Evolutionary conservation across 1,140 invertebrate species (phyloP).

Genomic region (Anastatus disparis): DNA sequence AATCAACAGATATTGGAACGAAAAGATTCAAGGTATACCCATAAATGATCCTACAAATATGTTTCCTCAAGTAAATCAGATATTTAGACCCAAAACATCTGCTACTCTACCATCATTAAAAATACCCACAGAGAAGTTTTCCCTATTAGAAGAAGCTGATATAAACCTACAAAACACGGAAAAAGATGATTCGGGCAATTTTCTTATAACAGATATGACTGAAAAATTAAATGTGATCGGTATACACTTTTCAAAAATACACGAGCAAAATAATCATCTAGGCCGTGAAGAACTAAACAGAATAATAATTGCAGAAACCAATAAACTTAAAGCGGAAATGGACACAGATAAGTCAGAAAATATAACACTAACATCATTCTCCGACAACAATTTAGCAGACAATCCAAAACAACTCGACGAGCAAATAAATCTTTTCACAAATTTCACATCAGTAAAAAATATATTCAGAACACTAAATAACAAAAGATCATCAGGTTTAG

Average conservation of each 20-base stretch:
- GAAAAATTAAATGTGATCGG: slow-evolving; percentile 29
- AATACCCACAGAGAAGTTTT: background rate
- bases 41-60: background rate
- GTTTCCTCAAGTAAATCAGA: slow-evolving; percentile 8
- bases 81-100: background rate
- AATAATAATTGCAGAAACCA: background rate
- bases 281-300: slow-evolving; percentile 1
- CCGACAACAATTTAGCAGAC: background rate
- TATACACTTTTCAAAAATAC: slow-evolving; percentile 7
- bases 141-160: background rate
- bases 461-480: slow-evolving; percentile 9
- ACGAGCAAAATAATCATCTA: slow-evolving; percentile 6
- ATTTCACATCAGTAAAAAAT: background rate
- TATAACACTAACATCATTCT: background rate
- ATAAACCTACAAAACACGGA: background rate
- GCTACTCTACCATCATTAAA: background rate
- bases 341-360: background rate
- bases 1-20: background rate
- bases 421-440: background rate
- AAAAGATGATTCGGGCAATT: background rate
- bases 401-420: background rate
- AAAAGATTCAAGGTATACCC: background rate
- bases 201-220: background rate
- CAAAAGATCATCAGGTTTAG: slow-evolving; percentile 7
- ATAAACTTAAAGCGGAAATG: slow-evolving; percentile 2